Base-by-base conservation (phyloP, 2,888 invertebrate genomes). In the Eupithecia pulchellata region DNA sequence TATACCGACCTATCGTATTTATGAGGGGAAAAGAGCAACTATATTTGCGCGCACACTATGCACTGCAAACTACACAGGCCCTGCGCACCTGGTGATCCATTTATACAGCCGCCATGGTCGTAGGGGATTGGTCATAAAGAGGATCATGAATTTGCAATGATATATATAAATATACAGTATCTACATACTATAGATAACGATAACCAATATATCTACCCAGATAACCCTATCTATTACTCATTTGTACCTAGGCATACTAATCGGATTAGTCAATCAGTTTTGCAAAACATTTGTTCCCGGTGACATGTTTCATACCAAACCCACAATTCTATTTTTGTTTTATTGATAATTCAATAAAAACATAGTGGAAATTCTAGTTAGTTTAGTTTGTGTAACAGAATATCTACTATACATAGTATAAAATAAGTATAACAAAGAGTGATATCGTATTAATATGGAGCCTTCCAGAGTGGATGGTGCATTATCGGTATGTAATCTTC, bases 391-490 rank as follows among this genome's bases (percentile, higher is more conserved):
- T 25, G n/a, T 42, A 42, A 42, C n/a, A 8, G 42, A 17, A 39
- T 39, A 17, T 39, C 17, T 17, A 39, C 17, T 17, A 39, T 42
- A n/a, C n/a, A 0, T 42, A 39, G 5, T 17, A 39, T 14, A 1
- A 42, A 42, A 0, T n/a, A 42, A 3, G 6, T 8, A n/a, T n/a
- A 39, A 63, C 32, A 55, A 55, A n/a, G 20, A 25, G 20, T 47
- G n/a, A 47, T 47, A 47, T 9, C n/a, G 42, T 47, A 47, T 68
- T 32, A 69, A 64, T 66, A 66, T 61, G 69, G 65, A 57, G 34
- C 57, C 69, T 25, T 74, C 67, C 20, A 69, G 72, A 30, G 34
- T 67, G 0, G 76, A 77, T 58, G 75, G 72, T 55, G 66, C 74
- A 52, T 68, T 76, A 27, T 64, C 69, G 77, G 77, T 77, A 69